Conservation (phyloP, 2,888 invertebrate genomes). For the Sturmia bella region DNA sequence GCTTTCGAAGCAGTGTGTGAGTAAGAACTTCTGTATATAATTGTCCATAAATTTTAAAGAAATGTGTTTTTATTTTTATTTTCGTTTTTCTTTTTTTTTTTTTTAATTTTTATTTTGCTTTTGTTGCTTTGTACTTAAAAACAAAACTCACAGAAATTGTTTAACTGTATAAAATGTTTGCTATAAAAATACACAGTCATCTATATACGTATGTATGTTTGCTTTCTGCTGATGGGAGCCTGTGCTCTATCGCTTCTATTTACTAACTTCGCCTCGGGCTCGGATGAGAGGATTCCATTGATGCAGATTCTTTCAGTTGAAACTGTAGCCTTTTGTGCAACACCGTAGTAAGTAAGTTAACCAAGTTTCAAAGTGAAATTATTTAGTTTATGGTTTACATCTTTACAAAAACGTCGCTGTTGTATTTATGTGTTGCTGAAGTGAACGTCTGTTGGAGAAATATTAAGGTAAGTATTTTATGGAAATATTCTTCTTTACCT, state of each 20-base stretch:
- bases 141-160: slow-evolving; percentile 61
- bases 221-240: slow-evolving; percentile 22
- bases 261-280: slow-evolving; percentile 45
- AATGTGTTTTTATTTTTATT: slow-evolving; percentile 56
- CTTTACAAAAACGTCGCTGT: slow-evolving; percentile 22
- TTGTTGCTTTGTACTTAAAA: slow-evolving; percentile 45
- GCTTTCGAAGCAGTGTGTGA: slow-evolving; percentile 48
- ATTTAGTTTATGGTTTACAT: slow-evolving; percentile 54
- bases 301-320: slow-evolving; percentile 36
- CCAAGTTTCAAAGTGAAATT: slow-evolving; percentile 59
- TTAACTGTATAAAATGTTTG: slow-evolving; percentile 61
- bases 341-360: slow-evolving; percentile 44
- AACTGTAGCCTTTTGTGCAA: slow-evolving; percentile 39
- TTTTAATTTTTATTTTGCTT: slow-evolving; percentile 38
- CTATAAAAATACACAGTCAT: slow-evolving; percentile 51
- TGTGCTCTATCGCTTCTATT: slow-evolving; percentile 24
- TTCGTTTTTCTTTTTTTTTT: slow-evolving; percentile 47
- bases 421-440: background rate
- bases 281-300: slow-evolving; percentile 37
- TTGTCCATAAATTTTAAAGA: slow-evolving; percentile 69
- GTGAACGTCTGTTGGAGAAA: slow-evolving; percentile 8
- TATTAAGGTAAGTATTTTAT: background rate
- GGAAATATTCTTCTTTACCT: background rate
- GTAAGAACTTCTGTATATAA: slow-evolving; percentile 67
- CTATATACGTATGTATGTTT: slow-evolving; percentile 20